These are phyloP conservation scores for Leptinotarsa undecemlineata DNA, from an alignment of 1,140 invertebrate genomes.

Conservation along the genomic window DNA sequence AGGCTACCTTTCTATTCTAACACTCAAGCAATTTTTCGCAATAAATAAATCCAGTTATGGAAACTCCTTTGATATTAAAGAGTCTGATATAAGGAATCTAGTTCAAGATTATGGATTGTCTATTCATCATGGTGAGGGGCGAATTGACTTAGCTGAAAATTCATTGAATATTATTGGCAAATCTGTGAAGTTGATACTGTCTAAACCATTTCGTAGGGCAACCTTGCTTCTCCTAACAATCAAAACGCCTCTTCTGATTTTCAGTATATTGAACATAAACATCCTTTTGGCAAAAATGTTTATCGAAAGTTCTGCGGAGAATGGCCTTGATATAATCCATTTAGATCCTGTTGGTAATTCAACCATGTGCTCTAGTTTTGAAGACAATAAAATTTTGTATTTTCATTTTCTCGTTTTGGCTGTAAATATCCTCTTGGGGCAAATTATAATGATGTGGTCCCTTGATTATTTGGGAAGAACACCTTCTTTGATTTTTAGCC, in stretches of 20 bases:
- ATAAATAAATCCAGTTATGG: slow-evolving; percentile 48
- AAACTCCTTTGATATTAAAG: slow-evolving; percentile 40
- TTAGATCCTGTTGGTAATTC: neutral
- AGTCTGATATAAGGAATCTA: slow-evolving; percentile 26
- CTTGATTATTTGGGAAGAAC: slow-evolving; percentile 30
- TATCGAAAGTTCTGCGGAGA: neutral
- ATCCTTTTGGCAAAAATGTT: slow-evolving; percentile 24
- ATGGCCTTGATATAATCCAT: slow-evolving; percentile 8
- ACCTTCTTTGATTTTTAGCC: neutral
- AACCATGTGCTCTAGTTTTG: slow-evolving; percentile 14
- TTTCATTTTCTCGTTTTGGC: slow-evolving; percentile 16
- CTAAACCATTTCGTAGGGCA: slow-evolving; percentile 2
- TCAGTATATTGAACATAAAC: slow-evolving; percentile 18
- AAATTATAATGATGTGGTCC: slow-evolving; percentile 14
- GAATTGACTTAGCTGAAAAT: neutral
- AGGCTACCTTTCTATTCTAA: slow-evolving; percentile 37
- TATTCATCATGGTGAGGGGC: neutral
- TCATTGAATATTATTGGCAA: slow-evolving; percentile 6
- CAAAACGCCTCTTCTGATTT: slow-evolving; percentile 24
- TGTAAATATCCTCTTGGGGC: slow-evolving; percentile 12
- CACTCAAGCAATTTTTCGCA: slow-evolving; percentile 46
- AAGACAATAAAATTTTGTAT: slow-evolving; percentile 21
- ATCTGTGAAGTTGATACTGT: slow-evolving; percentile 25
- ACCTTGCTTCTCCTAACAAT: slow-evolving; percentile 13
- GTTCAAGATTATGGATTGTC: slow-evolving; percentile 22